Evolutionary conservation across 2,113 vertebrate genomes (phyloP), one percentile per base, ranked within the genome.

Genomic region (Oxyruncus cristatus): DNA sequence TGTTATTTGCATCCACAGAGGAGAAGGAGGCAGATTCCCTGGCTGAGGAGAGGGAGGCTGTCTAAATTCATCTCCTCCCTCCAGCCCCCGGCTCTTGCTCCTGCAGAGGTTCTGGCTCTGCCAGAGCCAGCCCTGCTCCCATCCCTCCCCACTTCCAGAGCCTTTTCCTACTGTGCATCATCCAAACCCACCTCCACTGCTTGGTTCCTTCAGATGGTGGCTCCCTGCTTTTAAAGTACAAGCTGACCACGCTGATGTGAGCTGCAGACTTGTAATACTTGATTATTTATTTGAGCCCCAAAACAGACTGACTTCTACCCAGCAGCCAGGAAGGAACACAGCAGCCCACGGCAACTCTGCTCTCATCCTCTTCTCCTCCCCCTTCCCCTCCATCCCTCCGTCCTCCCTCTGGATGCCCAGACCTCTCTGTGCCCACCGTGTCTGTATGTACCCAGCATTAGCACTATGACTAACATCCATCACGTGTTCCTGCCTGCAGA

Each of bases 401-500:
- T 41, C 37, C 61, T 41, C 19, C 27, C 39, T 28, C 7, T 3
- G 30, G 84, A 0, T 65, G 79, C 84, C 72, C 14, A 28, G 77
- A 9, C 89, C 92, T 75, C 68, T 2, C 89, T 7, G 55, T 87
- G 90, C 92, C 95, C 92, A 32, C 63, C 21, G 2, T 53, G 88
- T 55, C 39, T 56, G 70, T 22, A 37, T 16, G 35, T 30, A 44
- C 32, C 88, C 95, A 94, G 77, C 89, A 8, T 71, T 85, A 35
- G 96, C 94, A 26, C 79, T 56, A 8, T 96, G 96, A 97, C 95
- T 96, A 93, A 96, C 94, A 83, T n/a, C 94, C 88, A 37, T 96
- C 96, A 95, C 95, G 85, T 95, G 96, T n/a, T 6, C 5, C 1
- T 92, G 91, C 94, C 95, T 97, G 96, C 94, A 73, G 92, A 88